Base-by-base conservation (phyloP, 2,797 vertebrate species). In the Lepidocolaptes lacrymiger region DNA sequence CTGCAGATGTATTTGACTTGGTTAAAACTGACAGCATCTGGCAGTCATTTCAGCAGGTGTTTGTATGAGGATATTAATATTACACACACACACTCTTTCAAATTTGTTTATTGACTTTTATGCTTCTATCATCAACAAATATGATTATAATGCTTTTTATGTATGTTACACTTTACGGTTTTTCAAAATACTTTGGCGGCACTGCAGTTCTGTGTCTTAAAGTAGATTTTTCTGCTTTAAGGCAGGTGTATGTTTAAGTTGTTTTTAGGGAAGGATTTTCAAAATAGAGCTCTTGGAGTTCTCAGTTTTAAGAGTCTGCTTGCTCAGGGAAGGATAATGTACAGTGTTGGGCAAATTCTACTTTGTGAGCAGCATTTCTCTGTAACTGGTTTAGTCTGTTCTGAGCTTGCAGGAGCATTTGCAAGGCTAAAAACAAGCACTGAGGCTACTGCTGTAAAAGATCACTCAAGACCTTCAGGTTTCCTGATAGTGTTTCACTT, bases 11-110 rank as follows among this genome's bases (percentile, higher is more conserved):
- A 48, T 51, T 48, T 89, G 41, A 56, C 54, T 83, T 82, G 36
- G 27, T 78, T 93, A 84, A 79, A 90, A 78, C 19, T 84, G 72
- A 89, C 69, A 85, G 82, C 61, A 83, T 91, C 75, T 95, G 91
- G 68, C 68, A 92, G 48, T 89, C 73, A 75, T 75, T 93, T 91
- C 52, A 85, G 76, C 80, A 93, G 89, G 66, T 91, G 79, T 88
- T 79, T 85, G 37, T 48, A 46, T 52, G 43, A 94, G 75, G 26
- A 27, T 77, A 46, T 80, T 92, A 77, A 56, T 71, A 72, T 46
- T 83, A 43, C 12, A 51, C 32, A 66, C 28, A 18, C 43, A 44
- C 43, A 30, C 26, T 8, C 64, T 39, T 51, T 28, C 12, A 43
- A 28, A 91, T 84, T 77, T 91, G 56, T 78, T 89, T 77, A 85